phyloP scores from a whole-genome alignment of 2,888 invertebrate species.

The Eumacrocentrus americanus region DNA sequence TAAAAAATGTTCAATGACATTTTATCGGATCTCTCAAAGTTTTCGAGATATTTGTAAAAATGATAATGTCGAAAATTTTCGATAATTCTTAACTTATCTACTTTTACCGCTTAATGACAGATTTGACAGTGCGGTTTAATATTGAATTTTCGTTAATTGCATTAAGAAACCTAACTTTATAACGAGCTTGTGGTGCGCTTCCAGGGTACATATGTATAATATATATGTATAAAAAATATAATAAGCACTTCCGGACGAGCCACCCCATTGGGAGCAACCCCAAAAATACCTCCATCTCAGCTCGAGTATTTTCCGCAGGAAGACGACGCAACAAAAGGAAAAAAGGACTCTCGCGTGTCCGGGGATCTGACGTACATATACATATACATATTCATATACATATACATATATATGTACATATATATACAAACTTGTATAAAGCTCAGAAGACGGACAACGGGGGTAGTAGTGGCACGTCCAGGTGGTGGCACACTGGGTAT shows the following conservation, averaged over 20 bases:
- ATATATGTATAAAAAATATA: slow-evolving; percentile 7
- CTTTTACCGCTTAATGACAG: too few species aligned
- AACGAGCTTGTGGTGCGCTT: too few species aligned
- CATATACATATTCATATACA: not conserved
- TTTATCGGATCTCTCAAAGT: not conserved
- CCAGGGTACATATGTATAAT: too few species aligned
- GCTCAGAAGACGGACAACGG: slow-evolving; percentile 34
- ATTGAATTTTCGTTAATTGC: too few species aligned
- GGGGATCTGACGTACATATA: not conserved
- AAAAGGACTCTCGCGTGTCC: not conserved
- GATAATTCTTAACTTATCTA: too few species aligned
- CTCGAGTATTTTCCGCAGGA: slow-evolving; percentile 10
- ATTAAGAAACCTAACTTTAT: too few species aligned
- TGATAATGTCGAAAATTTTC: too few species aligned
- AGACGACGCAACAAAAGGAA: not conserved
- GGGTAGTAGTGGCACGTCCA: slow-evolving; percentile 27
- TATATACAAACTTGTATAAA: not conserved
- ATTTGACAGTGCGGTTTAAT: too few species aligned
- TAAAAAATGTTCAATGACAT: not conserved
- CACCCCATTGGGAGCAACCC: slow-evolving; percentile 8
- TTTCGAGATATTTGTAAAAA: too few species aligned
- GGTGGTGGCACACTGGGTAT: slow-evolving; percentile 21
- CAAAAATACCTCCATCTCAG: not conserved
- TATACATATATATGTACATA: not conserved
- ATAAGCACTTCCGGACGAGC: slow-evolving; percentile 15